A percentile compares a stretch with the other conserved stretches of the same genome.
Evolutionary conservation across 2,888 invertebrate species (phyloP).

Genomic region (Pocota personata): DNA sequence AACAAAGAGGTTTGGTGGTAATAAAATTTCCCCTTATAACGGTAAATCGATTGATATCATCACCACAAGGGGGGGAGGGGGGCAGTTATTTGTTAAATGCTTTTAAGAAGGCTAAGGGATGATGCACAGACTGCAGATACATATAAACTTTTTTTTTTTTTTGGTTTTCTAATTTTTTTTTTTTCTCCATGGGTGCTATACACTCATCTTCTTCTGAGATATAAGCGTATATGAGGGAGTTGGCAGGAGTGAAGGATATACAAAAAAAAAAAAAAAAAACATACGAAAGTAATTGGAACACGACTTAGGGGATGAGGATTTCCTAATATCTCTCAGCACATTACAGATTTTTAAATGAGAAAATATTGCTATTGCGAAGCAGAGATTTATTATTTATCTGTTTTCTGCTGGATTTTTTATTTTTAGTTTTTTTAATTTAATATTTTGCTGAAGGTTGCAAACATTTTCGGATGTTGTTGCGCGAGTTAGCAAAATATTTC

Average conservation of each 20-base stretch:
- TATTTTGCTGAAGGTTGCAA: neutral
- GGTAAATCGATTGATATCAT: conserved; percentile 47
- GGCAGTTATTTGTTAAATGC: conserved; percentile 20
- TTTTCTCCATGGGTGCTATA: neutral
- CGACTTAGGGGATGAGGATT: neutral
- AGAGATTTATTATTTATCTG: conserved; percentile 41
- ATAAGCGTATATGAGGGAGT: neutral
- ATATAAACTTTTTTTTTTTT: neutral
- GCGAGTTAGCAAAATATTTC: neutral
- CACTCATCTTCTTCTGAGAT: neutral
- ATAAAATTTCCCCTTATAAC: conserved; percentile 22
- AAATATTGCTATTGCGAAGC: neutral
- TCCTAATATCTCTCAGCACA: neutral
- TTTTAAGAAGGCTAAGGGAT: neutral
- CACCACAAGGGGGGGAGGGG: neutral
- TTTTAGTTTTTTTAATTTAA: conserved; percentile 1
- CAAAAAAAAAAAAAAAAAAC: neutral
- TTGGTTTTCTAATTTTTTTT: neutral
- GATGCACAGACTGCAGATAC: neutral
- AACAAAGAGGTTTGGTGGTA: neutral
- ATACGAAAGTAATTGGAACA: conserved; percentile 24
- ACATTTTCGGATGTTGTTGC: neutral
- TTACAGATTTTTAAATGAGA: conserved; percentile 9
- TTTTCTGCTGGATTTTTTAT: neutral
- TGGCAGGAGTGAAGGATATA: neutral